Evolutionary conservation across 1,140 invertebrate genomes (phyloP).

Genomic region (Lepidurus apus): DNA sequence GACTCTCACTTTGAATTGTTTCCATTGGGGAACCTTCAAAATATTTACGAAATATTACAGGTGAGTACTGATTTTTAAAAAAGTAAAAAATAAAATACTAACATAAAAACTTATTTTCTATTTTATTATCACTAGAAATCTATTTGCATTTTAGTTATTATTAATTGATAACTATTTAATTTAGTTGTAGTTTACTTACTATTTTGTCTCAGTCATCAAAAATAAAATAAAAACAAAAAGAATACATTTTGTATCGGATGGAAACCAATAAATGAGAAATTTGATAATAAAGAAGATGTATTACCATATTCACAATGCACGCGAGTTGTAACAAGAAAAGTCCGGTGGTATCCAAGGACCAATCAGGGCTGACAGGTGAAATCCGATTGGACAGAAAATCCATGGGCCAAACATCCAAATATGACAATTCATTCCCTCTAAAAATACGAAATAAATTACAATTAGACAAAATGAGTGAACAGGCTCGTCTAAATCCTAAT

Average conservation of each 20-base stretch:
- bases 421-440: conserved; percentile 52
- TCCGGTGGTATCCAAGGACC: conserved; percentile 69
- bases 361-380: conserved; percentile 1
- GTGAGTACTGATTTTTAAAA: background rate
- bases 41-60: conserved; percentile 35
- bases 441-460: conserved; percentile 33
- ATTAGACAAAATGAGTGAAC: conserved; percentile 20
- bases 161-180: too few relatives aligned
- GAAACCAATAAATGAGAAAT: conserved; percentile 23
- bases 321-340: conserved; percentile 95
- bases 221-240: too few relatives aligned
- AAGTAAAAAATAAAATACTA: background rate
- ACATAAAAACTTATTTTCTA: background rate
- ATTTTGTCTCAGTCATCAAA: too few relatives aligned
- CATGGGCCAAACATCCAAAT: conserved; percentile 96
- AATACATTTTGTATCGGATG: background rate
- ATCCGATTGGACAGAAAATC: conserved; percentile 72
- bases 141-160: background rate
- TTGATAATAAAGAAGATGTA: conserved; percentile 24
- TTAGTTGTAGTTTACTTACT: too few relatives aligned
- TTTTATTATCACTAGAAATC: background rate
- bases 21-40: conserved; percentile 59
- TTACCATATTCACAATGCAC: conserved; percentile 90
- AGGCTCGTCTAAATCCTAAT: background rate
- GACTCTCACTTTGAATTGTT: conserved; percentile 70